phyloP scores from a whole-genome alignment of 2,113 vertebrate species.

The Colaptes auratus region DNA sequence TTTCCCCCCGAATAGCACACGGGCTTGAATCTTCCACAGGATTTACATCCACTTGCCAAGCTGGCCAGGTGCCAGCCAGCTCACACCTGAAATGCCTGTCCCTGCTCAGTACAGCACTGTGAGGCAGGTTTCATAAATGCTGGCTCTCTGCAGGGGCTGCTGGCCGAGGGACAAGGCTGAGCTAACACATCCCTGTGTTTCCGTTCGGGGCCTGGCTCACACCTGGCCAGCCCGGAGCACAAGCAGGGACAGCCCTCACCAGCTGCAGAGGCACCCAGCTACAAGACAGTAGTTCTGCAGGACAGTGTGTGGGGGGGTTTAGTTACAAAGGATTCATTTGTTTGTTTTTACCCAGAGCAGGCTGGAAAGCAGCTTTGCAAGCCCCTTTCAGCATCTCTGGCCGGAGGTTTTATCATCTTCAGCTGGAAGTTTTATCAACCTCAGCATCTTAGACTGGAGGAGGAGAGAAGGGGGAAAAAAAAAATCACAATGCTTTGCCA shows the following conservation, averaged over 20 bases:
- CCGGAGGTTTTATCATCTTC: neutral
- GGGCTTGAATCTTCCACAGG: neutral
- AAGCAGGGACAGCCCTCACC: neutral
- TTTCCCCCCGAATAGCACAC: neutral
- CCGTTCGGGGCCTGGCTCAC: neutral
- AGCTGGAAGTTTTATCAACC: neutral
- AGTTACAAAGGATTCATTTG: too few relatives aligned
- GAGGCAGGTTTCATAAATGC: neutral
- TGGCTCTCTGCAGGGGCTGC: neutral
- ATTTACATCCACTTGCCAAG: neutral
- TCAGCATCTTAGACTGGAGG: neutral
- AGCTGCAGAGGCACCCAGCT: neutral
- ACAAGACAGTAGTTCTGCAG: neutral
- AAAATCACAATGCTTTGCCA: fast-evolving
- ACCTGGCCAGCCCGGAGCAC: neutral
- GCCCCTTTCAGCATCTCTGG: neutral
- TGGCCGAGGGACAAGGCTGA: neutral
- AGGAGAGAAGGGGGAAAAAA: neutral
- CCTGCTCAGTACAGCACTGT: neutral
- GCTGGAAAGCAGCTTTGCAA: neutral
- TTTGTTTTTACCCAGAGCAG: neutral
- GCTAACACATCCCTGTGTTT: neutral
- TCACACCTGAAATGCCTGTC: neutral
- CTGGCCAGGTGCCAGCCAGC: neutral
- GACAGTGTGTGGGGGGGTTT: fast-evolving